Conservation (phyloP, 2,797 vertebrate species). For the Melanogrammus aeglefinus region DNA sequence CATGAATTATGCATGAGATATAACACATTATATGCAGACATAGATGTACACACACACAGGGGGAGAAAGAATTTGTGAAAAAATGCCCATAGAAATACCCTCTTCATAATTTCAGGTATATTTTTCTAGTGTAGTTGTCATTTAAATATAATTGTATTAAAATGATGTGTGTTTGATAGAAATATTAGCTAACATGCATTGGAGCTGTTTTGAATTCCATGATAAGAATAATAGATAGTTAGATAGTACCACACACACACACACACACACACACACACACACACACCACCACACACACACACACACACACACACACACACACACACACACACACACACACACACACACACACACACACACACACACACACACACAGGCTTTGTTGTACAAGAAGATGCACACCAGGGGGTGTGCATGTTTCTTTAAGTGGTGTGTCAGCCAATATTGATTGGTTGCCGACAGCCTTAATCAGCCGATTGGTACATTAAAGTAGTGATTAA, state of each 20-base stretch:
- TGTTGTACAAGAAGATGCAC: background rate
- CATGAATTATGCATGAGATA: background rate
- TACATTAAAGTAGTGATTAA: constrained; percentile 21
- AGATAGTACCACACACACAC: background rate
- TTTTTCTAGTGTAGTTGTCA: background rate
- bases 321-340: background rate
- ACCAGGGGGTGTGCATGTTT: background rate
- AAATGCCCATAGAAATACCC: background rate
- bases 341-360: background rate
- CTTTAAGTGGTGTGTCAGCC: background rate
- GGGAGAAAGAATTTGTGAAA: background rate
- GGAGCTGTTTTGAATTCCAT: constrained; percentile 14
- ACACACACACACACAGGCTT: background rate
- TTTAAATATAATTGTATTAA: constrained; percentile 17
- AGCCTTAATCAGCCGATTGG: constrained; percentile 6
- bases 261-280: background rate
- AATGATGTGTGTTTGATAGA: constrained; percentile 6
- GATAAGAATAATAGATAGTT: constrained; percentile 6
- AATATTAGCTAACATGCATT: constrained; percentile 26
- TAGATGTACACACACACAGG: background rate
- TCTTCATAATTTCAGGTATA: background rate
- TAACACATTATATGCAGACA: background rate
- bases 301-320: background rate
- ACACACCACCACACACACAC: background rate
- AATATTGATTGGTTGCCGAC: constrained; percentile 23